Conservation (phyloP, 2,797 vertebrate genomes). For the Centropyge bicolor region DNA sequence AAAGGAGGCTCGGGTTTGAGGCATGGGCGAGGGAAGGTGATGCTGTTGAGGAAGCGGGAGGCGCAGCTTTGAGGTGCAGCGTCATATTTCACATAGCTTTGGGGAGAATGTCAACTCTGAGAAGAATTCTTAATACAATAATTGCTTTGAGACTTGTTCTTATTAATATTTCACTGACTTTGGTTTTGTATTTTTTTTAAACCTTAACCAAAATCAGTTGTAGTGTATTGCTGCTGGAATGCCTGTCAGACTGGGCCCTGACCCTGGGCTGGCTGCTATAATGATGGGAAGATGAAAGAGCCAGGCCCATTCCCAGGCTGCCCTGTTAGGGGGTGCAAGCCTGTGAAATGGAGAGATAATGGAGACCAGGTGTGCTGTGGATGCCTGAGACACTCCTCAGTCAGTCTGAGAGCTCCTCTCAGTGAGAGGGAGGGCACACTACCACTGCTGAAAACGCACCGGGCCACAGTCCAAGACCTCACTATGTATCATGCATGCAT, state of each 20-base stretch:
- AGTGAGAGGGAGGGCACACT: conserved; percentile 77
- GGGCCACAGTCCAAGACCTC: conserved; percentile 31
- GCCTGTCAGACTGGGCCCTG: conserved; percentile 87
- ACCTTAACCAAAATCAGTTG: conserved; percentile 87
- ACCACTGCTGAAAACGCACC: conserved; percentile 52
- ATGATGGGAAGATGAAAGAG: conserved; percentile 91
- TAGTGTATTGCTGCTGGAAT: conserved; percentile 84
- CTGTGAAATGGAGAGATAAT: conserved; percentile 91
- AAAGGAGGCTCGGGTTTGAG: conserved; percentile 60
- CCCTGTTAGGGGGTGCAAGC: conserved; percentile 86
- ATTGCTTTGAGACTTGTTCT: conserved; percentile 84
- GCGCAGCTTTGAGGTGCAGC: conserved; percentile 62
- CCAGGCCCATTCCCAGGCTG: conserved; percentile 89
- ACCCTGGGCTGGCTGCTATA: conserved; percentile 87
- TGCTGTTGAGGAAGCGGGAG: conserved; percentile 51
- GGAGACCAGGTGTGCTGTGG: conserved; percentile 89
- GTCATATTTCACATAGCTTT: conserved; percentile 72
- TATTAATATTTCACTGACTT: conserved; percentile 84
- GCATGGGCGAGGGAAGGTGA: conserved; percentile 49
- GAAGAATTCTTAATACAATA: conserved; percentile 85
- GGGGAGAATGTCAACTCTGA: conserved; percentile 68
- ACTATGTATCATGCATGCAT: conserved; percentile 2
- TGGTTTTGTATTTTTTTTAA: conserved; percentile 71
- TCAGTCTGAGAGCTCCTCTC: conserved; percentile 84
- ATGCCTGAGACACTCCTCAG: conserved; percentile 84